Evolutionary conservation across 2,888 invertebrate genomes (phyloP).

Genomic region (Chrysomela aeneicollis): DNA sequence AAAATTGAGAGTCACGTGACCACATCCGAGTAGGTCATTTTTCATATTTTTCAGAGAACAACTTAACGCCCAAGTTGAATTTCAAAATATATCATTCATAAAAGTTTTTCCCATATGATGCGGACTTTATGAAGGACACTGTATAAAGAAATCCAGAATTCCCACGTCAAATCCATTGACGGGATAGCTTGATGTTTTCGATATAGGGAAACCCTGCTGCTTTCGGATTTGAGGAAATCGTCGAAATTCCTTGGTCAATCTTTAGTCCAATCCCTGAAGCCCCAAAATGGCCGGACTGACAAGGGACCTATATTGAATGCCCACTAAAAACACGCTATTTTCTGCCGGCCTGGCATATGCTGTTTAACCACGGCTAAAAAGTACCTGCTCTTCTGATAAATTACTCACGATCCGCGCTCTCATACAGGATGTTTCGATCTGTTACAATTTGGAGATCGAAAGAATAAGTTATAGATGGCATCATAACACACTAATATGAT

Average conservation of each 20-base stretch:
- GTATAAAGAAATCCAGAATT: background rate
- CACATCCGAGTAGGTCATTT: no score
- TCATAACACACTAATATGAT: no score
- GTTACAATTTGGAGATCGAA: no score
- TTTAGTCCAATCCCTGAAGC: constrained; percentile 47
- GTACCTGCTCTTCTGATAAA: constrained; percentile 32
- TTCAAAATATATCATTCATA: no score
- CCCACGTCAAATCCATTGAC: background rate
- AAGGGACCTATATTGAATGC: constrained; percentile 40
- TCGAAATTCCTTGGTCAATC: constrained; percentile 50
- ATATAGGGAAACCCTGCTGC: constrained; percentile 55
- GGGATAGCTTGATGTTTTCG: constrained; percentile 56
- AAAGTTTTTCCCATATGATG: no score
- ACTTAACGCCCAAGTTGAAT: no score
- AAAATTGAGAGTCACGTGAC: no score
- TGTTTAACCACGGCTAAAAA: constrained; percentile 40
- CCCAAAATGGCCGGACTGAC: constrained; percentile 48
- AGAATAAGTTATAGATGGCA: no score
- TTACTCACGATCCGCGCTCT: no score
- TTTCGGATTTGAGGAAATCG: constrained; percentile 50
- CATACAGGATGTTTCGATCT: no score
- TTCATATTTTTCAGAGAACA: no score
- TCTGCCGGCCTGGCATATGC: constrained; percentile 39
- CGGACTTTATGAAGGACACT: no score
- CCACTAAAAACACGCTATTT: constrained; percentile 39